A percentile compares a stretch with the other conserved stretches of the same genome.
These are phyloP conservation scores for Alectura lathami DNA, from an alignment of 2,113 vertebrate species.

Conservation along the genomic window DNA sequence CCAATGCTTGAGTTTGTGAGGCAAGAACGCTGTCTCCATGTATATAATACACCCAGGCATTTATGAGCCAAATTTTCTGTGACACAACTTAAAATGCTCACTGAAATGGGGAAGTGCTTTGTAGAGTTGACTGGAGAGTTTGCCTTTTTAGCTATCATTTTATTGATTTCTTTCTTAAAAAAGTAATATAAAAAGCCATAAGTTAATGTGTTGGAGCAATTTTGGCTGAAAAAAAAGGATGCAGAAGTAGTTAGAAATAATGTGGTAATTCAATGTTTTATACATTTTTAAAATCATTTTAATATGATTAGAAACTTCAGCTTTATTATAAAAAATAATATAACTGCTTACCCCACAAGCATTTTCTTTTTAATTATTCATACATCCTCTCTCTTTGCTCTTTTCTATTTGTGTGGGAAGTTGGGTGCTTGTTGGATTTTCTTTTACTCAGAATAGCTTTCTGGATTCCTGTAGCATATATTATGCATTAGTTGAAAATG, in stretches of 20 bases:
- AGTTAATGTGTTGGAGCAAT: conserved; percentile 1
- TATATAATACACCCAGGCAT: conserved; percentile 65
- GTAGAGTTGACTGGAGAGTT: conserved; percentile 30
- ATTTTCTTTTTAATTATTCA: conserved; percentile 64
- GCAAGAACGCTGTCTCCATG: conserved; percentile 55
- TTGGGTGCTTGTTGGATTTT: conserved; percentile 38
- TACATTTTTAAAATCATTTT: conserved; percentile 32
- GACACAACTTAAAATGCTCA: conserved; percentile 66
- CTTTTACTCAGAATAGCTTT: conserved; percentile 40
- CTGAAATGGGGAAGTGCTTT: conserved; percentile 28
- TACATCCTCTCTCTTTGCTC: conserved; percentile 11
- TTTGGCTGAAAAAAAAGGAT: neutral
- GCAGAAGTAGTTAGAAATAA: conserved; percentile 20
- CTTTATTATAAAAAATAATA: conserved; percentile 42
- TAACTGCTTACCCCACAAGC: conserved; percentile 33
- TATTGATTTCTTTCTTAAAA: conserved; percentile 61
- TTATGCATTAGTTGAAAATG: conserved; percentile 56
- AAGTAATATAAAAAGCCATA: conserved; percentile 14
- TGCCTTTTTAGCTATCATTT: conserved; percentile 35
- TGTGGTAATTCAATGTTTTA: neutral
- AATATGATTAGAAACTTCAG: conserved; percentile 38
- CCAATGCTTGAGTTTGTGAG: conserved; percentile 14
- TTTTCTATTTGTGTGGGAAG: conserved; percentile 44
- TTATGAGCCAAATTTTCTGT: conserved; percentile 53
- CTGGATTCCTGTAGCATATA: conserved; percentile 39